Conservation (phyloP, 2,113 vertebrate species). For the Zosterops lateralis region DNA sequence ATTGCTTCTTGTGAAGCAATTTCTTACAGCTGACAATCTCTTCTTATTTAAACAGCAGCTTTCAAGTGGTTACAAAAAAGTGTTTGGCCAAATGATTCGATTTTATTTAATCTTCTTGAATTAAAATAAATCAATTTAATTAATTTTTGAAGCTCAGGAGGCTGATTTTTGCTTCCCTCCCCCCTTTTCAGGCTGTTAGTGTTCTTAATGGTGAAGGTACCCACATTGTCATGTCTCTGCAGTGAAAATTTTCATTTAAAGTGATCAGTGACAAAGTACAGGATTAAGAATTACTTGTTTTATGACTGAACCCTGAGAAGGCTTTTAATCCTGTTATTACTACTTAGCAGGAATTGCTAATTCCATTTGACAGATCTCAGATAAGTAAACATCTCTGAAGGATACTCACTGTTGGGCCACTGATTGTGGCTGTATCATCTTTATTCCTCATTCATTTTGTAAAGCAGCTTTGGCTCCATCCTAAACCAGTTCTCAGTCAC, state of each 20-base stretch:
- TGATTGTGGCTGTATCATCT: background rate
- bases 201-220: background rate
- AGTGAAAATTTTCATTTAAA: background rate
- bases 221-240: background rate
- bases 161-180: background rate
- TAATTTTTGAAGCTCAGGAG: background rate
- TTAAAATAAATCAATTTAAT: background rate
- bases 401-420: background rate
- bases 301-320: constrained; percentile 2
- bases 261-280: background rate
- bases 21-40: background rate
- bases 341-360: constrained; percentile 14
- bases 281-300: constrained; percentile 19
- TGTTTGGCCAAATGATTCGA: background rate
- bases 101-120: background rate
- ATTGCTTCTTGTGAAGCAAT: background rate
- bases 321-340: constrained; percentile 35
- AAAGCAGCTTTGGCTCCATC: background rate
- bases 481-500: background rate
- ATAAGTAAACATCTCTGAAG: constrained; percentile 13
- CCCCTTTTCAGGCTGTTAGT: background rate
- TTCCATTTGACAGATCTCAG: constrained; percentile 22
- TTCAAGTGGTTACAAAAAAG: background rate
- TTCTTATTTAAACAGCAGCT: background rate
- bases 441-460: background rate